Evolutionary conservation across 2,888 invertebrate genomes (phyloP).

Genomic region (Phorcus lineatus): DNA sequence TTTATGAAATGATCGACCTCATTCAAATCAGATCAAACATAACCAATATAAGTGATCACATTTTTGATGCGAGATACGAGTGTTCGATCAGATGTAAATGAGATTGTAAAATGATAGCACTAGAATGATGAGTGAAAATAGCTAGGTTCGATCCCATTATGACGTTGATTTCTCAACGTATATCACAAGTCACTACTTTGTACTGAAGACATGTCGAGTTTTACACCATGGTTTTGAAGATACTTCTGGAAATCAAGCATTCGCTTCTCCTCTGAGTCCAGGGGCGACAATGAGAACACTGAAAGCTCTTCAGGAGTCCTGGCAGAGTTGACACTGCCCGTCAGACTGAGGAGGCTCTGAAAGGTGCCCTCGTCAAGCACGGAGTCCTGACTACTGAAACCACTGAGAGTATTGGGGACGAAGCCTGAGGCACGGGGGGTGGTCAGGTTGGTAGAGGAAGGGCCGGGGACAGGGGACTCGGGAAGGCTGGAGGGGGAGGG

Average conservation of each 20-base stretch:
- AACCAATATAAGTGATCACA: no score
- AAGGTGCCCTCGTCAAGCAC: not conserved
- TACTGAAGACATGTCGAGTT: constrained; percentile 66
- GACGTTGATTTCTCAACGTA: no score
- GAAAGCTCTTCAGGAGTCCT: constrained; percentile 27
- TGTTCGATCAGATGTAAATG: no score
- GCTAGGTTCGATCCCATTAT: no score
- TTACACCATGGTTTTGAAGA: constrained; percentile 63
- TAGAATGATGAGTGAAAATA: no score
- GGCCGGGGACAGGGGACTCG: not conserved
- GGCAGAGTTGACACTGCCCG: constrained; percentile 22
- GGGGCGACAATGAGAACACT: not conserved
- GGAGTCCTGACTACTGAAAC: not conserved
- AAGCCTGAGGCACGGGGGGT: not conserved
- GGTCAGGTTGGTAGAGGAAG: not conserved
- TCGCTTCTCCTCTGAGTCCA: constrained; percentile 60
- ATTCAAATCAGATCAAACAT: no score
- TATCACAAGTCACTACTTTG: constrained; percentile 69
- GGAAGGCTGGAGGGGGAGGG: not conserved
- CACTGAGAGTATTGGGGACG: not conserved
- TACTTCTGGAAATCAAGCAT: constrained; percentile 68
- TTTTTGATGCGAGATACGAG: no score
- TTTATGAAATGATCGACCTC: no score
- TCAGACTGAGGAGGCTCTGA: constrained; percentile 28
- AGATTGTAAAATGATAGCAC: no score